Conservation (phyloP, 2,797 vertebrate species). For the Todus mexicanus region DNA sequence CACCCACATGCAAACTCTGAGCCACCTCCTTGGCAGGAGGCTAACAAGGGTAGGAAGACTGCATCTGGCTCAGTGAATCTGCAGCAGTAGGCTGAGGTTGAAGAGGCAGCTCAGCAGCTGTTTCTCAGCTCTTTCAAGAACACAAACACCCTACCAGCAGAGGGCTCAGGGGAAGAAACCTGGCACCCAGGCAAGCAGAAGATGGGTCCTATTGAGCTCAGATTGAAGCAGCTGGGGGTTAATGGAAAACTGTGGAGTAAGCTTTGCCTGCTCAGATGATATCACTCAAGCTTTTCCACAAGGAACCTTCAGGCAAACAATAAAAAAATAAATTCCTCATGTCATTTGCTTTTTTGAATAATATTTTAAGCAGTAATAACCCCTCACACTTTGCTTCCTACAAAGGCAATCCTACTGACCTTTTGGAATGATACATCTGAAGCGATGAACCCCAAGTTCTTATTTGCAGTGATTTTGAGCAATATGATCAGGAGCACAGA, state of each 20-base stretch:
- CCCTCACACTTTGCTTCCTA: neutral
- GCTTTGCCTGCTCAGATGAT: neutral
- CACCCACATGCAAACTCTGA: neutral
- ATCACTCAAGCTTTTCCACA: neutral
- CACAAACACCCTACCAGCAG: rapidly evolving
- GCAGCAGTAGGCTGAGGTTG: neutral
- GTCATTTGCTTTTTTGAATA: neutral
- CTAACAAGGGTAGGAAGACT: neutral
- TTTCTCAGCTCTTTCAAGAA: neutral
- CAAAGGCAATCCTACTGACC: neutral
- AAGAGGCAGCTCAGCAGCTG: neutral
- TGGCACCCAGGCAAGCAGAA: neutral
- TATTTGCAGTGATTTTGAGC: neutral
- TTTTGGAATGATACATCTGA: neutral
- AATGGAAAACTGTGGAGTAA: neutral
- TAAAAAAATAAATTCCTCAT: neutral
- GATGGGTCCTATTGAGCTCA: neutral
- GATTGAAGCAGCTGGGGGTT: neutral
- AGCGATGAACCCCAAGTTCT: neutral
- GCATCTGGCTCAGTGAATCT: neutral
- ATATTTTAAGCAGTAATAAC: neutral
- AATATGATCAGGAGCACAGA: neutral
- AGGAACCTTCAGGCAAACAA: neutral
- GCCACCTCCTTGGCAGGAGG: neutral
- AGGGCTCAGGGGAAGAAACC: neutral